A percentile compares a stretch with the other conserved stretches of the same genome.
Evolutionary conservation across 2,797 vertebrate genomes (phyloP).

Genomic region (Picus viridis): DNA sequence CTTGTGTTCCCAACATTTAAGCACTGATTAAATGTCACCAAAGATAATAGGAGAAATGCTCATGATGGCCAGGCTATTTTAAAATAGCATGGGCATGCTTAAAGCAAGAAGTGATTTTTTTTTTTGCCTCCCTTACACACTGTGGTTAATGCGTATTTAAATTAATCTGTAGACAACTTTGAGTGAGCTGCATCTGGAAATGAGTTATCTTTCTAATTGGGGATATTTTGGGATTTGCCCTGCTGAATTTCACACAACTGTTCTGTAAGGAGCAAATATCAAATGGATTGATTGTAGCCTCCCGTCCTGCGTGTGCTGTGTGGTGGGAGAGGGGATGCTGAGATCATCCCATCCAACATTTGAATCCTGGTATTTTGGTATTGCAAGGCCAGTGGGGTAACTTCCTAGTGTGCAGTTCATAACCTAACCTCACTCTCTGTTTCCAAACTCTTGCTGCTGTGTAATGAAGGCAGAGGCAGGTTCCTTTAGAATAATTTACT

Average conservation of each 20-base stretch:
- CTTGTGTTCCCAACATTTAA: slow-evolving; percentile 62
- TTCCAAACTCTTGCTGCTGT: not conserved
- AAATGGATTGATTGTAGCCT: not conserved
- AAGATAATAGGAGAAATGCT: slow-evolving; percentile 71
- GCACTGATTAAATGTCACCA: slow-evolving; percentile 72
- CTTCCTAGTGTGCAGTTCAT: not conserved
- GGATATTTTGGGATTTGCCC: slow-evolving; percentile 35
- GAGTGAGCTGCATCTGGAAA: slow-evolving; percentile 33
- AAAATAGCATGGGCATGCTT: slow-evolving; percentile 72
- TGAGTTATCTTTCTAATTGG: slow-evolving; percentile 41
- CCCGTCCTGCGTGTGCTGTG: accelerated
- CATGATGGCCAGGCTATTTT: slow-evolving; percentile 66
- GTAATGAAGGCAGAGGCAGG: not conserved
- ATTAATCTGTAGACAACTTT: slow-evolving; percentile 64
- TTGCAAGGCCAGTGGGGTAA: not conserved
- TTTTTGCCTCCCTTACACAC: slow-evolving; percentile 40
- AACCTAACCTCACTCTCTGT: not conserved
- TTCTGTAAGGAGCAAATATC: not conserved
- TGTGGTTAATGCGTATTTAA: slow-evolving; percentile 59
- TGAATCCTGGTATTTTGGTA: not conserved
- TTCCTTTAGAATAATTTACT: not conserved
- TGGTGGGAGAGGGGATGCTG: not conserved
- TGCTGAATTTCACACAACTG: not conserved
- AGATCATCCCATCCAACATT: not conserved
- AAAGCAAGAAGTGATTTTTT: slow-evolving; percentile 64